phyloP scores from a whole-genome alignment of 2,888 invertebrate genomes.

The Drosophila aldrichi region DNA sequence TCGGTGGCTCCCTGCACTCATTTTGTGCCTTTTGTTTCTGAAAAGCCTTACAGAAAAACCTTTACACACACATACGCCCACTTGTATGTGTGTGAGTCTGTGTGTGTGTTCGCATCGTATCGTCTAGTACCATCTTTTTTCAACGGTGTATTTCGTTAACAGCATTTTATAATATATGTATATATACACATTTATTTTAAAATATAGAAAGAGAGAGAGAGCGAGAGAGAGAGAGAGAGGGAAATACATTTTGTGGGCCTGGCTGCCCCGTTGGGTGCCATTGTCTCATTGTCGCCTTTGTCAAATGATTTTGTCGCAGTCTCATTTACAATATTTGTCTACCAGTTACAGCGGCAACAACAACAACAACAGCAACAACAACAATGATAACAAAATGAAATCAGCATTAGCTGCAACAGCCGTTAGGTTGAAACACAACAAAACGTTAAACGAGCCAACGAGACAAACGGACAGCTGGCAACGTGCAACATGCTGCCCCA shows the following conservation, averaged over 20 bases:
- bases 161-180: slow-evolving; percentile 56
- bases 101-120: not conserved
- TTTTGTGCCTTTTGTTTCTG: slow-evolving; percentile 39
- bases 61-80: not conserved
- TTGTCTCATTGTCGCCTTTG: slow-evolving; percentile 63
- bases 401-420: slow-evolving; percentile 67
- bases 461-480: slow-evolving; percentile 19
- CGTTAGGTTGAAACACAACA: slow-evolving; percentile 36
- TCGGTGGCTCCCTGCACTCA: slow-evolving; percentile 27
- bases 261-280: slow-evolving; percentile 32
- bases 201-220: no score
- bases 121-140: slow-evolving; percentile 41
- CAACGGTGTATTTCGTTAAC: slow-evolving; percentile 58
- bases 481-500: slow-evolving; percentile 46
- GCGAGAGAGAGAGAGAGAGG: no score
- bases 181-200: no score
- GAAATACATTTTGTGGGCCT: slow-evolving; percentile 40
- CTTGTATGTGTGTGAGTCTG: not conserved
- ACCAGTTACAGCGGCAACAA: slow-evolving; percentile 29
- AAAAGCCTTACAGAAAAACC: slow-evolving; percentile 20
- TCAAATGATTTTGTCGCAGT: slow-evolving; percentile 74
- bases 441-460: slow-evolving; percentile 16
- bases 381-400: slow-evolving; percentile 44
- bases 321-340: slow-evolving; percentile 77
- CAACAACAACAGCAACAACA: slow-evolving; percentile 19